These are phyloP conservation scores for Pangasius sanitwongsei DNA, from an alignment of 2,797 vertebrate species.

Conservation along the genomic window DNA sequence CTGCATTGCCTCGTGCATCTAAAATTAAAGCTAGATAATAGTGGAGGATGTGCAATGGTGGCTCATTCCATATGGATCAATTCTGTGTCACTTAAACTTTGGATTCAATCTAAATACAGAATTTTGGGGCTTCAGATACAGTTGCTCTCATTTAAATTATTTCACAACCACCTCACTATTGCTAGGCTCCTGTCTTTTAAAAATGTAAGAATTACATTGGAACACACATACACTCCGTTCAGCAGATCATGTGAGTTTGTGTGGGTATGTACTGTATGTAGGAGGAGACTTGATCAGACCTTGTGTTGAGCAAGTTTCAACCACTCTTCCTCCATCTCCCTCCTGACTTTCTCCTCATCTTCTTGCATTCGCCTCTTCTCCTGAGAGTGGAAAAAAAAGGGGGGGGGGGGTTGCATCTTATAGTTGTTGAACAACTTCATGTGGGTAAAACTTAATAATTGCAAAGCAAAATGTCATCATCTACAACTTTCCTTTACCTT, in stretches of 20 bases:
- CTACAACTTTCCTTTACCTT: not conserved
- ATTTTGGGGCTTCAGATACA: not conserved
- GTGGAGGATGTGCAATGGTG: not conserved
- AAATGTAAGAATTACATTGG: not conserved
- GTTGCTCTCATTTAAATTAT: not conserved
- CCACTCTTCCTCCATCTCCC: constrained; percentile 43
- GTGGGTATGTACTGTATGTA: not conserved
- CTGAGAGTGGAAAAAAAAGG: not conserved
- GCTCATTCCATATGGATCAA: not conserved
- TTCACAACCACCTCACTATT: not conserved
- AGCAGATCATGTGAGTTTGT: not conserved
- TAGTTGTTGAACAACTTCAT: not conserved
- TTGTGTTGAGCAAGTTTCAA: constrained; percentile 46
- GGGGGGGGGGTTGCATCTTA: not conserved
- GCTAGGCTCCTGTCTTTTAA: not conserved
- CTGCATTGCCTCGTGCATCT: not conserved
- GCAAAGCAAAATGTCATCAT: not conserved
- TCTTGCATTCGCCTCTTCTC: constrained; percentile 49
- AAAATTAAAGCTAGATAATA: not conserved
- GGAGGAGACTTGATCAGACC: constrained; percentile 30
- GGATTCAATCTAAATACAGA: not conserved
- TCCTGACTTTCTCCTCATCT: constrained; percentile 38
- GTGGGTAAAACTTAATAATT: too few relatives aligned
- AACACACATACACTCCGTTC: not conserved
- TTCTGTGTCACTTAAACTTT: not conserved